A percentile compares a stretch with the other conserved stretches of the same genome.
Conservation (phyloP, 2,113 vertebrate genomes). For the Anthoscopus minutus region DNA sequence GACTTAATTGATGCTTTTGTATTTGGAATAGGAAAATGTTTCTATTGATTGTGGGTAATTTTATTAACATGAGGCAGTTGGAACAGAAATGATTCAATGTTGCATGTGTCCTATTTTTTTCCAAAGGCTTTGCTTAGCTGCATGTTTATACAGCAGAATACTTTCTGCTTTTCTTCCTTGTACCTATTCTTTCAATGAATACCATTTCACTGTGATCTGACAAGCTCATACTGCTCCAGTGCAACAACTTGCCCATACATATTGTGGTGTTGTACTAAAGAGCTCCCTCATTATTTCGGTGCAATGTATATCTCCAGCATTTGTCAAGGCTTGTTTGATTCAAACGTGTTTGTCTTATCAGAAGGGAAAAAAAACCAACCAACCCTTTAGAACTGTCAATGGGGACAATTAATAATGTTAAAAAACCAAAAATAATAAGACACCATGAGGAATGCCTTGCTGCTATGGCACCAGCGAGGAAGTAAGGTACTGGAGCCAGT, state of each 20-base stretch:
- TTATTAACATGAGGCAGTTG: not conserved
- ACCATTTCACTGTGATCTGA: not conserved
- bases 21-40: not conserved
- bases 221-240: slow-evolving; percentile 46
- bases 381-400: slow-evolving; percentile 42
- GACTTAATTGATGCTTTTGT: not conserved
- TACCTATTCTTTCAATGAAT: slow-evolving; percentile 14
- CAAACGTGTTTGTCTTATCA: slow-evolving; percentile 7
- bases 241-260: slow-evolving; percentile 56
- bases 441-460: not conserved
- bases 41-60: not conserved
- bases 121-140: not conserved
- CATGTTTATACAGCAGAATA: slow-evolving; percentile 11
- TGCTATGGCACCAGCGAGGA: not conserved
- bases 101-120: not conserved
- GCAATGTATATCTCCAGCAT: slow-evolving; percentile 43
- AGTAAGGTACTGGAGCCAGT: not conserved
- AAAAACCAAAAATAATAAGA: not conserved
- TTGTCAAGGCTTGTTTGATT: slow-evolving; percentile 67
- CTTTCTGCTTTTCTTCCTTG: slow-evolving; percentile 29
- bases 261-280: slow-evolving; percentile 39
- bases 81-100: not conserved
- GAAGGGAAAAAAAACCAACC: not conserved
- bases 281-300: slow-evolving; percentile 20
- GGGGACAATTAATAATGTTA: slow-evolving; percentile 19